Percentiles rank a stretch among this genome's conserved stretches.
Conservation (phyloP, 2,113 vertebrate genomes). For the Theropithecus gelada region DNA sequence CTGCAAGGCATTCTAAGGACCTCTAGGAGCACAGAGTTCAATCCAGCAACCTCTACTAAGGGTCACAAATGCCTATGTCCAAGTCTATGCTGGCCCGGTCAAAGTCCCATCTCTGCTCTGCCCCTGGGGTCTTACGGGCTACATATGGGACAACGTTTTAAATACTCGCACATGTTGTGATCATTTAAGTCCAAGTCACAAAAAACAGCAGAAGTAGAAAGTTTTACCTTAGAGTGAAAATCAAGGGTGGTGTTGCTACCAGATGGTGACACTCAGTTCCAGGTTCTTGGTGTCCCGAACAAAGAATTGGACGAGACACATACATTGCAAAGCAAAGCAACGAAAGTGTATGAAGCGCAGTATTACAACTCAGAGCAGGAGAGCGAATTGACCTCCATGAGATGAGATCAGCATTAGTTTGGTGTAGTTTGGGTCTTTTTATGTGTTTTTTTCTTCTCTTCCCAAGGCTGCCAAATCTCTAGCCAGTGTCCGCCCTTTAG, state of each 20-base stretch:
- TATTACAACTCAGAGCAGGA: too few relatives aligned
- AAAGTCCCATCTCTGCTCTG: neutral
- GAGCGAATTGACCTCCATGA: too few relatives aligned
- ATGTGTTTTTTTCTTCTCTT: too few relatives aligned
- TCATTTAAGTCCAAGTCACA: neutral
- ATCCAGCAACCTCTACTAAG: neutral
- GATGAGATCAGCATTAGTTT: too few relatives aligned
- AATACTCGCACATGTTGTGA: neutral
- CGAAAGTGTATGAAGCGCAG: too few relatives aligned
- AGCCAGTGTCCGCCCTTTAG: too few relatives aligned
- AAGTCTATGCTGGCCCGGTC: rapidly evolving
- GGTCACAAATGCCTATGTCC: neutral
- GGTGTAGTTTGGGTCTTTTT: too few relatives aligned
- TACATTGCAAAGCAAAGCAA: too few relatives aligned
- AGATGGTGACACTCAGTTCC: too few relatives aligned
- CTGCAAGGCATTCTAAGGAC: neutral
- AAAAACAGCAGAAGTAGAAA: neutral
- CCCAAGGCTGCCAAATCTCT: too few relatives aligned
- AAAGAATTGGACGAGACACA: too few relatives aligned
- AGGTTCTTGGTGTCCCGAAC: too few relatives aligned
- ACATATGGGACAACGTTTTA: neutral
- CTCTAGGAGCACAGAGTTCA: neutral
- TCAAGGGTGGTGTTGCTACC: neutral
- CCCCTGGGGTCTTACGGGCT: neutral
- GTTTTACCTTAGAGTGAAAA: neutral